Base-by-base conservation (phyloP, 1,140 invertebrate species). In the Ericerus pela region DNA sequence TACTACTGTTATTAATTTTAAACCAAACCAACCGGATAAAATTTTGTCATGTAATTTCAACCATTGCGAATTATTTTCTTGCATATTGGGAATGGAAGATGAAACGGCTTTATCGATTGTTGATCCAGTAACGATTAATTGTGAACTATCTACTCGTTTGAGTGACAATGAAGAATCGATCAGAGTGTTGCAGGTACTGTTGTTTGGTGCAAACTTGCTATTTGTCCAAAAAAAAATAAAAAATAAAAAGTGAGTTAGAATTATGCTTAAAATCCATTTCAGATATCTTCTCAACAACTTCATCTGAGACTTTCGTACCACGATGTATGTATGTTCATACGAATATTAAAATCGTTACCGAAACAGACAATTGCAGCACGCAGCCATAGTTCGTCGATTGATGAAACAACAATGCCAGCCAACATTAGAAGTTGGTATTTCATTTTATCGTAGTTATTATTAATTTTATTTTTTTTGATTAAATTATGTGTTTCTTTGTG, bases 21-120 rank as follows among this genome's bases (percentile, higher is more conserved):
- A 80, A 47, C 82, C 85, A 0, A 75, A 78, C 18, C 77, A 81
- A 56, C 70, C 70, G 18, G 79, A 81, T 60, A 82, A 87, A 61
- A 84, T 86, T 0, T 67, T 95, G 16, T 85, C 85, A 0, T 90
- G 90, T 65, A 89, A 83, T 69, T 72, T 97, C 16, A 89, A 88
- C 61, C 82, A 89, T 63, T 81, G 92, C 62, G 92, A 96, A 71
- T 75, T 96, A 60, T 96, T 94, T 70, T 95, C 91, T 0, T 96
- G 92, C 69, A 84, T 89, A 59, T 71, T 96, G 37, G 88, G 88
- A 6, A 76, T 84, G 59, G 91, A 96, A 72, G 86, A 95, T 56
- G 90, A 95, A 65, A 96, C 91, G 1, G 90, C 92, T 1, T 72
- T 96, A 4, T 92, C 91, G n/a, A 96, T 97, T 60, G 85, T 96